These are phyloP conservation scores for Agriopis leucophaearia DNA, from an alignment of 2,888 invertebrate genomes.

Conservation along the genomic window DNA sequence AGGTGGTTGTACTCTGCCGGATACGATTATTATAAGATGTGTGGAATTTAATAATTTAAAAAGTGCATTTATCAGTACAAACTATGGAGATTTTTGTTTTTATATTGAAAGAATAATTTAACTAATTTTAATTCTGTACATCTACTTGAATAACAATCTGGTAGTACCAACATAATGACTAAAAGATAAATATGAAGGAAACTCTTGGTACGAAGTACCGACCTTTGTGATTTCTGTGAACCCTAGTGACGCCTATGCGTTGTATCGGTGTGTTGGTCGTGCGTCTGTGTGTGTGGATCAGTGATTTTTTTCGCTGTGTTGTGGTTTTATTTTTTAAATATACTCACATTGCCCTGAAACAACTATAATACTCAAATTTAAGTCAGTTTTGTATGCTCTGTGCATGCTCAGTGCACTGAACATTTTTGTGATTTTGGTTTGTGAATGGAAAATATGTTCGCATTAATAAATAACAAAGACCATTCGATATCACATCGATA, in stretches of 20 bases:
- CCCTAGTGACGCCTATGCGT: conserved; percentile 39
- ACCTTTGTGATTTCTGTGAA: conserved; percentile 16
- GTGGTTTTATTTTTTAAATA: conserved; percentile 16
- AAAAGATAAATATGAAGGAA: background rate
- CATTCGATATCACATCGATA: background rate
- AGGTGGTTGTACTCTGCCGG: background rate
- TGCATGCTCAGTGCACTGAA: conserved; percentile 5
- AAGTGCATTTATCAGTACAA: conserved; percentile 8
- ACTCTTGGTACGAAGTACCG: conserved; percentile 9
- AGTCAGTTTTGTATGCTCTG: background rate
- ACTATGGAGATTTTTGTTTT: background rate
- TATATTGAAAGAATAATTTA: background rate
- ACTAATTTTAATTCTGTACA: background rate
- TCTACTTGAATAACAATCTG: background rate
- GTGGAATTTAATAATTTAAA: background rate
- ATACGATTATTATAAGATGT: background rate
- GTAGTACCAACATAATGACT: background rate
- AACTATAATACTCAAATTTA: background rate
- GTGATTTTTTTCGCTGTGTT: conserved; percentile 7
- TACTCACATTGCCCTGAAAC: conserved; percentile 10
- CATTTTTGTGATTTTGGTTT: background rate
- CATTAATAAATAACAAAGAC: background rate
- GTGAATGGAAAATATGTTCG: background rate
- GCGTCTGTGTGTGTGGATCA: conserved; percentile 13
- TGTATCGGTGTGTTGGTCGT: conserved; percentile 23